These are phyloP conservation scores for Leptinotarsa undecemlineata DNA, from an alignment of 1,140 invertebrate species.

Conservation along the genomic window DNA sequence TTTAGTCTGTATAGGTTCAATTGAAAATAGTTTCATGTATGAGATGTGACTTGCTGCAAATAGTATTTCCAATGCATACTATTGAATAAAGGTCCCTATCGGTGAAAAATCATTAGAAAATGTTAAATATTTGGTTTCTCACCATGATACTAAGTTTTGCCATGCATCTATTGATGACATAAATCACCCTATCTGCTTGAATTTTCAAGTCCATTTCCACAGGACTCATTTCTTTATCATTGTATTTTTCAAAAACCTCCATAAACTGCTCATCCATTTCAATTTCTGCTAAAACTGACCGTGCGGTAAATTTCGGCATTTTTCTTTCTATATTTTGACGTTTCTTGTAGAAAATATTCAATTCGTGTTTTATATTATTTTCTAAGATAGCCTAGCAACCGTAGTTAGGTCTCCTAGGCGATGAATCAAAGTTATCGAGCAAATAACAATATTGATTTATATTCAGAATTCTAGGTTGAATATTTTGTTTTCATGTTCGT, in stretches of 20 bases:
- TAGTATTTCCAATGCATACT: too few relatives aligned
- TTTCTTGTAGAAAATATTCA: neutral
- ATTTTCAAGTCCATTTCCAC: slow-evolving; percentile 41
- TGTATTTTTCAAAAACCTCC: slow-evolving; percentile 10
- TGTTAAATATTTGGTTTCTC: slow-evolving; percentile 18
- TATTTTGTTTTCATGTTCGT: too few relatives aligned
- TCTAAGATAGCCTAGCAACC: neutral
- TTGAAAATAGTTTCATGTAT: too few relatives aligned
- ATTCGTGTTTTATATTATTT: neutral
- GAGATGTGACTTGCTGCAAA: too few relatives aligned
- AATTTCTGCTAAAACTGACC: slow-evolving; percentile 12
- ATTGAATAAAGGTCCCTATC: too few relatives aligned
- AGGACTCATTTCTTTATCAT: slow-evolving; percentile 23
- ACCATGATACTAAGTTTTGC: slow-evolving; percentile 37
- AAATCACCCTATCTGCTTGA: slow-evolving; percentile 39
- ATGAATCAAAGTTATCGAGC: neutral
- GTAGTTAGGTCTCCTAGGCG: neutral
- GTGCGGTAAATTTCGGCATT: slow-evolving; percentile 19
- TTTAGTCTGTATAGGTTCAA: too few relatives aligned
- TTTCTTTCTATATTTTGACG: neutral
- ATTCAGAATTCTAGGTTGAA: too few relatives aligned
- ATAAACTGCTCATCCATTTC: slow-evolving; percentile 24
- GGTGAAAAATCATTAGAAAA: too few relatives aligned
- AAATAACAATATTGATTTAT: too few relatives aligned
- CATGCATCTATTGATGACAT: slow-evolving; percentile 35